Conservation (phyloP, 2,888 invertebrate genomes). For the Mythimna lalbum region DNA sequence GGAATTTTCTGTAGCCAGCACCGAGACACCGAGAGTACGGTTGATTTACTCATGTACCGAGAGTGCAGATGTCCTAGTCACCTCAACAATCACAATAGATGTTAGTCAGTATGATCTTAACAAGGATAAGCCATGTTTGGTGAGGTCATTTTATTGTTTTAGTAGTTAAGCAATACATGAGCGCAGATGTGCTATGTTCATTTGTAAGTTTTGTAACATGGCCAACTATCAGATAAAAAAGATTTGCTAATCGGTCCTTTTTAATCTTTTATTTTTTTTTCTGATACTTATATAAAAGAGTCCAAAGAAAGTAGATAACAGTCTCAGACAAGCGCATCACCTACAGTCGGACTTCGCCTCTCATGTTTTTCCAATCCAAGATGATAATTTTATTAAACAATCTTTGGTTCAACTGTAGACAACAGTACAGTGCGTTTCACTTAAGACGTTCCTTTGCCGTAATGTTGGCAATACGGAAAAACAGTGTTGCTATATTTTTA, state of each 20-base stretch:
- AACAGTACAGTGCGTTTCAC: no score
- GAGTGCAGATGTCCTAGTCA: not conserved
- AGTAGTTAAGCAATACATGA: not conserved
- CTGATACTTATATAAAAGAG: not conserved
- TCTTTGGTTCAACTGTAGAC: not conserved
- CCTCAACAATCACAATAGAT: not conserved
- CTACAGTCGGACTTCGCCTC: no score
- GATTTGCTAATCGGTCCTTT: not conserved
- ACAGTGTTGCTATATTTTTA: no score
- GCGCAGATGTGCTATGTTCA: not conserved
- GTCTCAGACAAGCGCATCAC: no score
- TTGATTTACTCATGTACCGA: no score
- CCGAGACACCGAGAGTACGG: no score
- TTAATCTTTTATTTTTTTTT: not conserved
- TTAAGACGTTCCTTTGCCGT: no score
- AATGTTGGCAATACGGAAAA: no score
- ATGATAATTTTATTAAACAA: not conserved
- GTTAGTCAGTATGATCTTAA: constrained; percentile 20
- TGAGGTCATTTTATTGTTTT: constrained; percentile 1
- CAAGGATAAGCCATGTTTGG: constrained; percentile 6
- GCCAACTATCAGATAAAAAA: not conserved
- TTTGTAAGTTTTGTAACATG: not conserved
- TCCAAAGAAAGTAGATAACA: not conserved
- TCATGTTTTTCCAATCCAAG: not conserved
- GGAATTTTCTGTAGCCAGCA: not conserved